Evolutionary conservation across 2,113 vertebrate species (phyloP), one percentile per base, ranked within the genome.

Genomic region (Prunella fulvescens): DNA sequence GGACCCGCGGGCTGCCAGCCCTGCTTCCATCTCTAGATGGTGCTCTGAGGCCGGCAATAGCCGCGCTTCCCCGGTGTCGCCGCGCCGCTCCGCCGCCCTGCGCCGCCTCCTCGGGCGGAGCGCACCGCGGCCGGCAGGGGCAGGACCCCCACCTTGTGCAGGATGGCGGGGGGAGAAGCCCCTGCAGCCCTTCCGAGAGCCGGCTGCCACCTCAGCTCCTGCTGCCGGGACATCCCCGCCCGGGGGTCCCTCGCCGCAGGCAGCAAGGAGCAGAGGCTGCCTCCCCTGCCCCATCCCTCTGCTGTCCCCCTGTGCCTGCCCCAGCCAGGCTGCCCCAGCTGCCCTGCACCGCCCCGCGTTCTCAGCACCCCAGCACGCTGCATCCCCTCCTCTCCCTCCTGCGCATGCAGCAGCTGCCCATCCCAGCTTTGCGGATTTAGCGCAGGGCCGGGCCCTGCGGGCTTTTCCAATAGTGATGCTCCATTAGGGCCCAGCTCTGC

Each of bases 11-110:
- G 73, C 17, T 95, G 92, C 73, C 83, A 77, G 62, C 74, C 81
- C 57, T 29, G 45, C 58, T 89, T 72, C 31, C 81, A 84, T 87
- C 96, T 53, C 95, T 97, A 97, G 96, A 28, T 97, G 97, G 96
- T 92, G 96, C 90, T 97, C 95, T 95, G 87, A 81, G 79, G 86
- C 88, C 56, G 58, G 58, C 83, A 71, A 82, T 7, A 23, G 35
- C 60, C 60, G 7, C 6, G 65, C 39, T 73, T 14, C 22, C 42
- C 19, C 51, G 0, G 11, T 1, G 9, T 6, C 50, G 13, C 53
- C 11, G 2, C 4, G 48, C 48, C 26, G 0, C n/a, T 29, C 61
- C 3, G 18, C 42, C 8, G 31, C 18, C 6, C 48, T 1, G 66
- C 19, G 17, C 50, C 9, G 33, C 5, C 7, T 45, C 29, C 61